Evolutionary conservation across 2,113 vertebrate genomes (phyloP), one percentile per base, ranked within the genome.

Genomic region (Nesoenas mayeri): DNA sequence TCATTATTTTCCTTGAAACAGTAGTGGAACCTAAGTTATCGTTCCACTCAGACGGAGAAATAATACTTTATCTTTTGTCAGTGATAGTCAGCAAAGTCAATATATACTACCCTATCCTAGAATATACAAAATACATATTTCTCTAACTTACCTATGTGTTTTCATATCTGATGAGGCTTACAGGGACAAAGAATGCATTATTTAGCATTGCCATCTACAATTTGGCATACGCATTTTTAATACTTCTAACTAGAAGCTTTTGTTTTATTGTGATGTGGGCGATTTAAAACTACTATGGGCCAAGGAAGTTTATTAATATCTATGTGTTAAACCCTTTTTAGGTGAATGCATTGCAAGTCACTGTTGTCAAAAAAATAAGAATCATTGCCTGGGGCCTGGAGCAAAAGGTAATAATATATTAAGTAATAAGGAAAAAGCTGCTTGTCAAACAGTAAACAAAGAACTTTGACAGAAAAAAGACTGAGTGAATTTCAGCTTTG

Each of bases 201-300:
- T 67, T 90, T 57, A 0, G 0, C 8, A 64, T 44, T 44, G 7
- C 5, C 19, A 62, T 50, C 7, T 53, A 15, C 10, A 58, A 15
- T 2, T 79, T 62, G 21, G 9, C 19, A 28, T 81, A 28, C 0
- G 6, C 9, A 40, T 4, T 91, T 64, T 47, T 61, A 60, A 60
- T 50, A 32, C 4, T 79, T 89, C 29, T 72, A 19, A 29, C 19
- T 34, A 74, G n/a, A 79, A 85, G 3, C 0, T 75, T 73, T 42
- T 91, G 7, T 36, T 83, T 72, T 22, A 1, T 53, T 66, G 15
- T 57, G 16, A 58, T 58, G 21, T 15, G 11, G 31, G 3, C 6
- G 66, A 40, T 10, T 8, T 16, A 62, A 87, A 80, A 62, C 10
- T 54, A 24, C 12, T 84, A 36, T 26, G 11, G 17, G 5, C 20